Conservation (phyloP, 2,888 invertebrate species). For the Slavum lentiscoides region DNA sequence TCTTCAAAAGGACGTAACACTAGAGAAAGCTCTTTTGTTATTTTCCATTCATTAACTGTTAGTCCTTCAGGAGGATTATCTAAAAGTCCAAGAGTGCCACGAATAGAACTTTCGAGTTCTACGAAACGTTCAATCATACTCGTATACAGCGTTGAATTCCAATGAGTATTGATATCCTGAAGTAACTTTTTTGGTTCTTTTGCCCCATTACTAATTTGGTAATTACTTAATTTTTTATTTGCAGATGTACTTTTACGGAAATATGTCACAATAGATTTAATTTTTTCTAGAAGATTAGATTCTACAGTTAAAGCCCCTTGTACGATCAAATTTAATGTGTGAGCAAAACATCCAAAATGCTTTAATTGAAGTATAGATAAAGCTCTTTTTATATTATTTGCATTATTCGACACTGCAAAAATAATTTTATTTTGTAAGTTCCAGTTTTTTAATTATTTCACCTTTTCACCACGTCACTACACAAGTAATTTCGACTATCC, state of each 20-base stretch:
- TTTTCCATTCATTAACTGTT: background rate
- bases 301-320: conserved; percentile 7
- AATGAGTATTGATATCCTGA: conserved; percentile 25
- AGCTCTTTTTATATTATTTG: conserved; percentile 23
- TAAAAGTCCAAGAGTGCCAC: background rate
- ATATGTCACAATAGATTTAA: conserved; percentile 2
- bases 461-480: too few species aligned
- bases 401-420: conserved; percentile 14
- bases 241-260: conserved; percentile 16
- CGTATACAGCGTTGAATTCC: conserved; percentile 25
- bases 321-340: conserved; percentile 24
- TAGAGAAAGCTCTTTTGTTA: background rate
- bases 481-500: too few species aligned
- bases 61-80: conserved; percentile 17
- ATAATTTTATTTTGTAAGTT: background rate
- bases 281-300: background rate
- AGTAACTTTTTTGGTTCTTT: conserved; percentile 4
- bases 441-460: too few species aligned
- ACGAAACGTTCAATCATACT: background rate
- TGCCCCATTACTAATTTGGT: background rate
- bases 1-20: conserved; percentile 18
- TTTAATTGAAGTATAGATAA: conserved; percentile 4
- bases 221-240: background rate
- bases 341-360: conserved; percentile 30
- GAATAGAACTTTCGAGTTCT: conserved; percentile 13